phyloP scores from a whole-genome alignment of 2,797 vertebrate genomes.

The Phylloscopus collybita region DNA sequence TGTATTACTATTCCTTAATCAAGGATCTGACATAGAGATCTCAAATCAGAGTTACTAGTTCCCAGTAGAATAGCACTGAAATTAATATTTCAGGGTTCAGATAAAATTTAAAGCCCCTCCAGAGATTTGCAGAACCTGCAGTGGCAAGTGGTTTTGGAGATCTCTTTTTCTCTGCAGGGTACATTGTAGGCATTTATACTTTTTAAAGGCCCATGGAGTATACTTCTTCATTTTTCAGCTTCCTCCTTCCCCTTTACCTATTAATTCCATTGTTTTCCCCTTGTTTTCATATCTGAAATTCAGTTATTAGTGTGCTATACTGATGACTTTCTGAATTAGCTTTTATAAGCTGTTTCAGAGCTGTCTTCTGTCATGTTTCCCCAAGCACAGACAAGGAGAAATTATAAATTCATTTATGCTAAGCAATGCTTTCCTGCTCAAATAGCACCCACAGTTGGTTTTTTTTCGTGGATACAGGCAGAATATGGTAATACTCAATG shows the following conservation, averaged over 20 bases:
- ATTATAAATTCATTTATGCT: conserved; percentile 68
- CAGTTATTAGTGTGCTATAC: not conserved
- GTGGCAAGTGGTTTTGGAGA: not conserved
- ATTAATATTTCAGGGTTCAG: not conserved
- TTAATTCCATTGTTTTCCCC: conserved; percentile 11
- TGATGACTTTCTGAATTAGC: not conserved
- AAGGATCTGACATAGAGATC: not conserved
- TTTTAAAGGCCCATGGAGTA: not conserved
- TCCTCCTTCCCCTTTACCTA: not conserved
- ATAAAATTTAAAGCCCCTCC: not conserved
- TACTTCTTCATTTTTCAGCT: not conserved
- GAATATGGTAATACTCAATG: conserved; percentile 26
- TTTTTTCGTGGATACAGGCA: conserved; percentile 13
- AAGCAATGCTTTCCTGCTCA: conserved; percentile 41
- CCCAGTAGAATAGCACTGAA: not conserved
- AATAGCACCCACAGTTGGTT: conserved; percentile 46
- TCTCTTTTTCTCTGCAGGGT: not conserved
- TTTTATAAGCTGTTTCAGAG: conserved; percentile 36
- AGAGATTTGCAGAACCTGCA: not conserved
- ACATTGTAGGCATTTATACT: not conserved
- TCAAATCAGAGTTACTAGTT: not conserved
- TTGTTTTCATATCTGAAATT: conserved; percentile 9
- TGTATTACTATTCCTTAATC: not conserved
- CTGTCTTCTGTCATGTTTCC: conserved; percentile 34
- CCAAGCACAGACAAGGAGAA: conserved; percentile 10